Conservation (phyloP, 2,113 vertebrate genomes). For the Dicrurus megarhynchus region DNA sequence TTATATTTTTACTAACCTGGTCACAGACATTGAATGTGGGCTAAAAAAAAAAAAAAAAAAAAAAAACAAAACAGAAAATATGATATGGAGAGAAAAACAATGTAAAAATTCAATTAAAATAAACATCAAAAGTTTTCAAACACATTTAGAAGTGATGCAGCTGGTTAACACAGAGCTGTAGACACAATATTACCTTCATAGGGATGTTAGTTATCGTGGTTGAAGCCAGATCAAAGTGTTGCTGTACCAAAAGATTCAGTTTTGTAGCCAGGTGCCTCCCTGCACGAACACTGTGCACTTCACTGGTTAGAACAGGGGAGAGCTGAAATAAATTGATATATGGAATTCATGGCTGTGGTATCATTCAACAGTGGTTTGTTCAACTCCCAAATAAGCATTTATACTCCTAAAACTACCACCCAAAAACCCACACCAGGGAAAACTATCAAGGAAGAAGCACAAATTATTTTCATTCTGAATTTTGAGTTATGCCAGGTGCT, state of each 20-base stretch:
- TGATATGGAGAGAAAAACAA: constrained; percentile 91
- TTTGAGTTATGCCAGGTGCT: neutral
- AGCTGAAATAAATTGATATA: constrained; percentile 62
- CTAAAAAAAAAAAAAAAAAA: constrained; percentile 92
- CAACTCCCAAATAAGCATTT: neutral
- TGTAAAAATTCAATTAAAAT: constrained; percentile 74
- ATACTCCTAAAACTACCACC: neutral
- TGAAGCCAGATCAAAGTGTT: constrained; percentile 96
- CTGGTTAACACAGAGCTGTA: neutral
- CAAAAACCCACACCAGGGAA: neutral
- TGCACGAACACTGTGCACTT: constrained; percentile 96
- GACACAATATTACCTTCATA: constrained; percentile 87
- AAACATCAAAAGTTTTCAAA: constrained; percentile 59
- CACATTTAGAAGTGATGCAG: constrained; percentile 55
- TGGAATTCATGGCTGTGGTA: neutral
- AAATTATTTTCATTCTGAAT: neutral
- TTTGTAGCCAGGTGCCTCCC: constrained; percentile 93
- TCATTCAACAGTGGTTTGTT: neutral
- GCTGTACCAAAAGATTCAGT: constrained; percentile 95
- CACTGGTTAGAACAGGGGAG: constrained; percentile 85
- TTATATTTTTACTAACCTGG: constrained; percentile 95
- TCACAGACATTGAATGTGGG: constrained; percentile 99
- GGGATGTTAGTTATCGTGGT: constrained; percentile 99
- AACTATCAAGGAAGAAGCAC: neutral
- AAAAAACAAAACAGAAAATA: constrained; percentile 90